Base-by-base conservation (phyloP, 2,113 vertebrate genomes). In the Rhinopomastus cyanomelas region DNA sequence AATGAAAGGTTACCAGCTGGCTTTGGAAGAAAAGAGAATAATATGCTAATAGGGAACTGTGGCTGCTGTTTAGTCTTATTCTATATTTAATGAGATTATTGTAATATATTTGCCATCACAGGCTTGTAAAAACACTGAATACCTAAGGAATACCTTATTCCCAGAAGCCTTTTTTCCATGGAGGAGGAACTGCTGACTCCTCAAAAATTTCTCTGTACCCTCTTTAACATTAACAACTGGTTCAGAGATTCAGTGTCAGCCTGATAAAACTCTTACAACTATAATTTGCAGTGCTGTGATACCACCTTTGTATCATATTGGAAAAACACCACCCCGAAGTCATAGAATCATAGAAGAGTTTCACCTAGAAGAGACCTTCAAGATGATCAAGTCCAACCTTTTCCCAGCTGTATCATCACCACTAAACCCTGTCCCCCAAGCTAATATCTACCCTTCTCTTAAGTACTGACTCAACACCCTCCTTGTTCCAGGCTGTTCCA, bases 81-180 rank as follows among this genome's bases (percentile, higher is more conserved):
- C 74, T 84, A 39, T 92, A 89, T 94, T 96, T 95, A 96, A 95
- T 95, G 64, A 95, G 72, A 87, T 94, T 94, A 78, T 87, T 96
- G 83, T 77, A 93, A 87, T 77, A 27, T 42, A 72, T 37, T 29
- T 95, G 17, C 55, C 94, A 42, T 86, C 49, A 87, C 57, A 51
- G 88, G 37, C 57, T 88, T 53, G 7, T 69, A 91, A 78, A 37
- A 92, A 36, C 18, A 60, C 55, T 61, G 27, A 92, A 82, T 64
- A 81, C 39, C 11, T 48, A 59, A 89, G 34, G 79, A 89, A 65
- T 85, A 79, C 22, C 23, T 67, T 56, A 21, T 53, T 81, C 48
- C 76, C 26, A 56, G 74, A 53, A 77, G 7, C 7, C 61, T 64
- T 87, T 65, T 79, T 65, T 73, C 60, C 10, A 22, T 42, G 53